Base-by-base conservation (phyloP, 2,797 vertebrate species). In the Phrynocephalus guinanensis region DNA sequence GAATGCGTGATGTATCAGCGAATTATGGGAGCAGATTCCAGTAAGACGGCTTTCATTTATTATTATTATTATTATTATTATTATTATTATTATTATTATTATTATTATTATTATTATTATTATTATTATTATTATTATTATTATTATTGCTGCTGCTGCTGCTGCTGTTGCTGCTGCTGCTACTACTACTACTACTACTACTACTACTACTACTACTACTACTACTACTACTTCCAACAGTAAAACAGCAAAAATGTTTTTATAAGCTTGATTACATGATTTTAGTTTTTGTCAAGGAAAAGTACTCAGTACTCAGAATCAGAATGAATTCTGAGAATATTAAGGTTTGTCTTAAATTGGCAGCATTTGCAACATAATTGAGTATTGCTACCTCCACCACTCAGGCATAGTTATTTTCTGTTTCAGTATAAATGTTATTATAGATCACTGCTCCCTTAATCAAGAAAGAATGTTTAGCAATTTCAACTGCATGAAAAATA, bases 201-300 rank as follows among this genome's bases (percentile, higher is more conserved):
- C 33, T 33, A 33, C 33, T 33, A 33, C 33, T 33, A 33, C 33
- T 38, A 44, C 38, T 44, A 44, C 38, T 44, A 44, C 38, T 5
- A 44, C 38, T 44, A 44, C 38, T 44, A 44, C 38, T 44, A 44
- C 38, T 44, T 44, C 38, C 38, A 44, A 44, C 38, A 44, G 38
- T 44, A 44, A 44, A 26, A 26, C 66, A 75, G 79, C 70, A 48
- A 66, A 86, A 86, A 90, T 85, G 90, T 90, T 93, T 38, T 91
- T 89, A 85, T 82, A 60, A 88, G 78, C 24, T 0, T 22, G 82
- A 90, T 77, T 71, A 60, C 24, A 77, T 60, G 13, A 90, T 56
- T 89, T 92, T 92, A 92, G 92, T 91, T 92, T 82, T 81, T 84
- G 72, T 71, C 38, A 86, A 91, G 89, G 85, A 83, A 93, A 92